Conservation (phyloP, 2,797 vertebrate species). For the Dallia pectoralis region DNA sequence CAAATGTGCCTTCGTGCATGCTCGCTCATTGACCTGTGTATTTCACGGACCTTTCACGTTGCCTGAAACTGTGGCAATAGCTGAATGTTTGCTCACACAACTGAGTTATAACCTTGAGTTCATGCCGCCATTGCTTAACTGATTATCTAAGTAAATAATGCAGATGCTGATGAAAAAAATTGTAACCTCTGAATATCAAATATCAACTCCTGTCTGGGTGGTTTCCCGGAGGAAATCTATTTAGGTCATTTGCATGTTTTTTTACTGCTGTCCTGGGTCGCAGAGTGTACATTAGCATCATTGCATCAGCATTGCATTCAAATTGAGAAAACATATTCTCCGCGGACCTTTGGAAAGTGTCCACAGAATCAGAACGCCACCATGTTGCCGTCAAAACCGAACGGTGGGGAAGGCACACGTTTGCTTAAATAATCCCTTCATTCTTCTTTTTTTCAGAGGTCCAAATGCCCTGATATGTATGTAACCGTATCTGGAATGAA, state of each 20-base stretch:
- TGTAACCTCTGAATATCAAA: constrained; percentile 29
- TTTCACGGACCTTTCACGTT: constrained; percentile 70
- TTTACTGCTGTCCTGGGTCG: constrained; percentile 12
- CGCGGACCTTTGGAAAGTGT: not conserved
- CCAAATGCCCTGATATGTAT: constrained; percentile 21
- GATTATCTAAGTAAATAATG: constrained; percentile 69
- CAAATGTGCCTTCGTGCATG: constrained; percentile 48
- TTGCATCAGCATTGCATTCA: not conserved
- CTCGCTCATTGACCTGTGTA: constrained; percentile 57
- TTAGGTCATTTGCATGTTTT: not conserved
- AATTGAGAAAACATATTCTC: not conserved
- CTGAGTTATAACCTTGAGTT: constrained; percentile 66
- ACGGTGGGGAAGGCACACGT: constrained; percentile 54
- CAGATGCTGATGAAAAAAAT: constrained; percentile 61
- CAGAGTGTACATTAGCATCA: constrained; percentile 11
- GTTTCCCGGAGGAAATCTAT: constrained; percentile 9
- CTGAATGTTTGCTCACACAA: constrained; percentile 76
- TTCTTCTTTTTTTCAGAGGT: not conserved
- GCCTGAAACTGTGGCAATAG: constrained; percentile 73
- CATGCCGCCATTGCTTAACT: constrained; percentile 62
- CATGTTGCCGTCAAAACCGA: constrained; percentile 14
- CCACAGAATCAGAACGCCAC: constrained; percentile 9
- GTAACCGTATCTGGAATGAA: constrained; percentile 12
- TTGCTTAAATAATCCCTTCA: constrained; percentile 27
- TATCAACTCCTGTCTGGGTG: constrained; percentile 3